Evolutionary conservation across 2,888 invertebrate species (phyloP).

Genomic region (Ectemnius cavifrons): DNA sequence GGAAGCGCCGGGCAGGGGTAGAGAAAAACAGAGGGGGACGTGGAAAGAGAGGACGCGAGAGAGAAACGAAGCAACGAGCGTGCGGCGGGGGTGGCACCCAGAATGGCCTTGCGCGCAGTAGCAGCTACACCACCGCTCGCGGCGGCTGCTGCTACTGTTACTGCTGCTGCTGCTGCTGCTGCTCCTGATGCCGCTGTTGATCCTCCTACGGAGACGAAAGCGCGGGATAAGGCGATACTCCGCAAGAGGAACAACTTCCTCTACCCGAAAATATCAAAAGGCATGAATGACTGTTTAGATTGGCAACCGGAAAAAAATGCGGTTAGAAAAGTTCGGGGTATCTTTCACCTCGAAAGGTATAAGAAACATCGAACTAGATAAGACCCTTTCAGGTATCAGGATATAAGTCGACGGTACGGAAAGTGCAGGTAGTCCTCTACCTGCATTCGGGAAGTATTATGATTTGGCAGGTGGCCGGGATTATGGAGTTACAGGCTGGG

Average conservation of each 20-base stretch:
- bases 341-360: too few species aligned
- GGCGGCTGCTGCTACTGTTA: constrained; percentile 48
- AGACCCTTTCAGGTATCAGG: constrained; percentile 33
- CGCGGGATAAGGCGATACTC: constrained; percentile 56
- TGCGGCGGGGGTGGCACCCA: constrained; percentile 64
- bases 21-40: constrained; percentile 31
- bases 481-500: too few species aligned
- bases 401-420: constrained; percentile 44
- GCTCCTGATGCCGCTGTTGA: constrained; percentile 39
- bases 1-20: constrained; percentile 25
- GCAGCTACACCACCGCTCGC: constrained; percentile 51
- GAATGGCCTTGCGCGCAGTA: constrained; percentile 72
- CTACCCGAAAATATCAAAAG: not conserved
- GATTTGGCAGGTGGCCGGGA: too few species aligned
- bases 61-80: constrained; percentile 23
- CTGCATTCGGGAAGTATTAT: too few species aligned
- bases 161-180: constrained; percentile 26
- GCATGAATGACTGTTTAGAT: not conserved
- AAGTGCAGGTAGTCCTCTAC: constrained; percentile 12
- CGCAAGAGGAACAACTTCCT: constrained; percentile 39
- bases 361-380: too few species aligned
- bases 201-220: constrained; percentile 47
- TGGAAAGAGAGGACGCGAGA: constrained; percentile 26
- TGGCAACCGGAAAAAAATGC: not conserved
- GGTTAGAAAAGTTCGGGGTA: not conserved